Evolutionary conservation across 2,797 vertebrate genomes (phyloP).

Genomic region (Valencia hispanica): DNA sequence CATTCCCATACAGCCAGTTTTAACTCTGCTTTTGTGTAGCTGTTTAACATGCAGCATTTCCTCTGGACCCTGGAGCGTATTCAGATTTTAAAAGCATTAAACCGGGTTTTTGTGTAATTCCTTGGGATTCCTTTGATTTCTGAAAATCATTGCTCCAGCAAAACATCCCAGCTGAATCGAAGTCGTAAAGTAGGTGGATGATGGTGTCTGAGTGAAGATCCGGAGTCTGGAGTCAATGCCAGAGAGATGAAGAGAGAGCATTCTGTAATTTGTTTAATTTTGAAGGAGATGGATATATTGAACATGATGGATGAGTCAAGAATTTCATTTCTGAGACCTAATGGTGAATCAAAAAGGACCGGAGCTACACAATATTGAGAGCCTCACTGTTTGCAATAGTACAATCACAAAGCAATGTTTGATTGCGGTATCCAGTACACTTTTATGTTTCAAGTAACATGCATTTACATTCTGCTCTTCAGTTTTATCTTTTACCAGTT

Average conservation of each 20-base stretch:
- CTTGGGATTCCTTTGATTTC: slow-evolving; percentile 28
- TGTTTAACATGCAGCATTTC: background rate
- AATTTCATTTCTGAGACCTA: background rate
- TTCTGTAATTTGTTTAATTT: background rate
- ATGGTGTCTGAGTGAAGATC: slow-evolving; percentile 16
- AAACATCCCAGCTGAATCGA: background rate
- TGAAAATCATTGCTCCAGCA: background rate
- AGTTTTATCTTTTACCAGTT: background rate
- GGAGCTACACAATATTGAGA: background rate
- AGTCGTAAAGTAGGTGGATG: background rate
- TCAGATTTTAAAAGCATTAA: background rate
- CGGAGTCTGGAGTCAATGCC: background rate
- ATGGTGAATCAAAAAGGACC: background rate
- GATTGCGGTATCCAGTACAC: too few species aligned
- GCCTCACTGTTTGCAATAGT: background rate
- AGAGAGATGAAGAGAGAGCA: background rate
- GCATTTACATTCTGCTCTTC: background rate
- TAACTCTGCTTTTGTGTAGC: background rate
- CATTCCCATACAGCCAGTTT: background rate
- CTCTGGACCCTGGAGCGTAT: background rate
- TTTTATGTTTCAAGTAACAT: background rate
- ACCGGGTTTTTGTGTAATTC: background rate
- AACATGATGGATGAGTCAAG: background rate
- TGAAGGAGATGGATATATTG: too few species aligned
- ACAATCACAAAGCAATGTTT: too few species aligned